Evolutionary conservation across 2,888 invertebrate species (phyloP).

Genomic region (Tridacna crocea): DNA sequence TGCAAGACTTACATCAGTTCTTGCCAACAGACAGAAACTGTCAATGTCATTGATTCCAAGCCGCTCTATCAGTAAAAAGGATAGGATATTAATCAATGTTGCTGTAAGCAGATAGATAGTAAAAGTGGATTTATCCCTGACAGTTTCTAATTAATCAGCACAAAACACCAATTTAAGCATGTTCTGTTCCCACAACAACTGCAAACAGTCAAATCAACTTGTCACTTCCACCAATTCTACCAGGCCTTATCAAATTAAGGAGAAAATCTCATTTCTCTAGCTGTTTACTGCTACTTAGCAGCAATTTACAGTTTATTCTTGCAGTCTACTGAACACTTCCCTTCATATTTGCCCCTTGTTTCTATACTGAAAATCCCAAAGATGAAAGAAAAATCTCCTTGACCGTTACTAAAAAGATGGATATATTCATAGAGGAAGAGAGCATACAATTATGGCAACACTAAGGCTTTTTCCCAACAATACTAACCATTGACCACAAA

Average conservation of each 20-base stretch:
- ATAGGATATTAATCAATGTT: not conserved
- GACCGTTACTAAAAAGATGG: too few species aligned
- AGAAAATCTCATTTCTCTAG: not conserved
- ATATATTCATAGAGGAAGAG: too few species aligned
- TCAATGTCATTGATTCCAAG: too few species aligned
- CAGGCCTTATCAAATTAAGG: not conserved
- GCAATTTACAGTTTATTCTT: not conserved
- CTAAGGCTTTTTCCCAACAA: not conserved
- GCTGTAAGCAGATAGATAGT: not conserved
- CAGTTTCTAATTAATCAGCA: conserved; percentile 7
- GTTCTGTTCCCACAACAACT: conserved; percentile 2
- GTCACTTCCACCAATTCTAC: not conserved
- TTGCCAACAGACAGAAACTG: too few species aligned
- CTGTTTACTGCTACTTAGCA: not conserved
- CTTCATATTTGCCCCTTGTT: too few species aligned
- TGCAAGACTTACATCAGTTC: too few species aligned
- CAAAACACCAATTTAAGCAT: conserved; percentile 9
- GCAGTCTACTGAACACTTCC: not conserved
- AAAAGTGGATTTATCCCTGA: conserved; percentile 1
- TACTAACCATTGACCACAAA: not conserved
- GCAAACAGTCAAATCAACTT: conserved; percentile 13
- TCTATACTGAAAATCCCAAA: too few species aligned
- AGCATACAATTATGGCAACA: too few species aligned
- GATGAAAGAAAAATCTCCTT: too few species aligned
- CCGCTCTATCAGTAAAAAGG: too few species aligned